These are phyloP conservation scores for Scyliorhinus canicula DNA, from an alignment of 2,797 vertebrate genomes.

Conservation along the genomic window DNA sequence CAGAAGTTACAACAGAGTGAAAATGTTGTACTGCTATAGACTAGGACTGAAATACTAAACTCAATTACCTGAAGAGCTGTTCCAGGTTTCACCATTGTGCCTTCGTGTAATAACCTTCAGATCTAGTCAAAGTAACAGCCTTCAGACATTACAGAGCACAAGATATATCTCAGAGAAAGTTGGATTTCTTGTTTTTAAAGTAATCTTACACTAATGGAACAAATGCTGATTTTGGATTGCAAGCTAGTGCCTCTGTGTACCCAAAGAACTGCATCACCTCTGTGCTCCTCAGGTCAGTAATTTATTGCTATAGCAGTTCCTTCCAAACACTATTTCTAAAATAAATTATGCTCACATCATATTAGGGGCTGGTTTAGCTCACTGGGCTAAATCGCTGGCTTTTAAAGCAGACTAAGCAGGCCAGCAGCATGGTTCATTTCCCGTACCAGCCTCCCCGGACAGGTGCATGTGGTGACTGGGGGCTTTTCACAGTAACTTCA, in stretches of 20 bases:
- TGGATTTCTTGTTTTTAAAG: not conserved
- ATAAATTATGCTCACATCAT: not conserved
- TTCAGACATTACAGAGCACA: not conserved
- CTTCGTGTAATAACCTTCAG: not conserved
- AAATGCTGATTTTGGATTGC: not conserved
- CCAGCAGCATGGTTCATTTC: too few relatives aligned
- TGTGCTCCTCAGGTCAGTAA: not conserved
- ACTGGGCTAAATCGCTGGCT: too few relatives aligned
- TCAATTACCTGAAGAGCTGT: not conserved
- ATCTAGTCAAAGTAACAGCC: not conserved
- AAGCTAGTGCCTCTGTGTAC: not conserved
- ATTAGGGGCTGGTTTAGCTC: too few relatives aligned
- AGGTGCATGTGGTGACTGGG: too few relatives aligned
- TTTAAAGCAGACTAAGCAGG: too few relatives aligned
- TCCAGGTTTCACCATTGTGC: not conserved
- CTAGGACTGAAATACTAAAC: not conserved
- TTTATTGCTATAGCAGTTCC: not conserved
- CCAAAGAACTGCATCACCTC: not conserved
- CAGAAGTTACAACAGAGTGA: not conserved
- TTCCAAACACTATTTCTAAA: not conserved
- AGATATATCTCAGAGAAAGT: not conserved
- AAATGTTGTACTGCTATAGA: not conserved
- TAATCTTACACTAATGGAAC: not conserved
- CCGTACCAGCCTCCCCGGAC: too few relatives aligned
- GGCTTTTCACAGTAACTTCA: too few relatives aligned